These are phyloP conservation scores for Sympetrum striolatum DNA, from an alignment of 2,888 invertebrate species.

Conservation along the genomic window DNA sequence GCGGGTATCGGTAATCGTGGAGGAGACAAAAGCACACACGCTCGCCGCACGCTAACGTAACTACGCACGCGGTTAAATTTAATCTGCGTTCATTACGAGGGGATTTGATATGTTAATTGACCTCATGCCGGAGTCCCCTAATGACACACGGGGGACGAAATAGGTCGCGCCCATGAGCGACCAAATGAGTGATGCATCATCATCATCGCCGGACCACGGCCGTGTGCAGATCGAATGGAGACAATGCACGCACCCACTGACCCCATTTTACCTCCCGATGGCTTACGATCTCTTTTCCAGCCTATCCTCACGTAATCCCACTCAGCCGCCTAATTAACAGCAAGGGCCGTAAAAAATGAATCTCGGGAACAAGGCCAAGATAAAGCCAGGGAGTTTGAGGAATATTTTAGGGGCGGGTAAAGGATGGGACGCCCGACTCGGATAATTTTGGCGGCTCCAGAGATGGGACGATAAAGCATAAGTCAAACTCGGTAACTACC, in stretches of 20 bases:
- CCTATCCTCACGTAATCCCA: not conserved
- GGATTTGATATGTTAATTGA: not conserved
- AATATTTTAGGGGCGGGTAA: not conserved
- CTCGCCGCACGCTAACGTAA: not conserved
- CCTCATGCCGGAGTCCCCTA: not conserved
- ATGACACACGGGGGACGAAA: not conserved
- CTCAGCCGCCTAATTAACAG: not conserved
- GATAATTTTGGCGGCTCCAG: not conserved
- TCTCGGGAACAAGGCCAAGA: not conserved
- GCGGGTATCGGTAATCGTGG: not conserved
- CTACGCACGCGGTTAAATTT: not conserved
- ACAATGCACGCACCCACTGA: conserved; percentile 14
- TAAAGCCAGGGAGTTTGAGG: not conserved
- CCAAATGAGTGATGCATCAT: conserved; percentile 20
- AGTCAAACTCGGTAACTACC: no score
- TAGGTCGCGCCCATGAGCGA: conserved; percentile 12
- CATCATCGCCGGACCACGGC: no score
- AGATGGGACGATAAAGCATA: no score
- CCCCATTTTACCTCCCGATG: not conserved
- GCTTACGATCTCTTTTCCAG: not conserved
- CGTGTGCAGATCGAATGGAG: not conserved
- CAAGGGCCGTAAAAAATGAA: not conserved
- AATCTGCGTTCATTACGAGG: not conserved
- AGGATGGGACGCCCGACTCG: not conserved
- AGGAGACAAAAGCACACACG: not conserved